Evolutionary conservation across 2,113 vertebrate species (phyloP), one percentile per base, ranked within the genome.

Genomic region (Aix galericulata): DNA sequence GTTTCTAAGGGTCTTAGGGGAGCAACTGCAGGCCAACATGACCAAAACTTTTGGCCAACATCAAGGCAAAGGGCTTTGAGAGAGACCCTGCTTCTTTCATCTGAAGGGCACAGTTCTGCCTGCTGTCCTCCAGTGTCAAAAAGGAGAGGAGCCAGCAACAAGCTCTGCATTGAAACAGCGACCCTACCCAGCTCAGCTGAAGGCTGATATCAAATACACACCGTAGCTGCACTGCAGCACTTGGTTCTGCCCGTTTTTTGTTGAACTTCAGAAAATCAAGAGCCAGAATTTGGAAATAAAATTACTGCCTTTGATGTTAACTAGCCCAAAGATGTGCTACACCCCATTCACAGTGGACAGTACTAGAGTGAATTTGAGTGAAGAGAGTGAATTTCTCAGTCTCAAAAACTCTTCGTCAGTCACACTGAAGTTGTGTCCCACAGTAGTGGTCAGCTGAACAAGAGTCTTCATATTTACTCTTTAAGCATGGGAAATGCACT

Each of bases 11-110:
- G 18, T 58, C 10, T 1, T 0, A 23, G 29, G 15, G 32, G 34
- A 73, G 23, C 40, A 52, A 4, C 34, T 18, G 8, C 7, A 1
- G 52, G 34, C 81, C 29, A 40, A 18, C 32, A 4, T 23, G 2
- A 62, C 10, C 5, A 0, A 22, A 55, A 13, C 12, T 62, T 63
- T 22, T 32, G n/a, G 58, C 32, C 27, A 36, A 6, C 11, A 0
- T 7, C 23, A 44, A 11, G 14, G 32, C 4, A 1, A 59, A 60
- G 22, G 17, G n/a, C 32, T 86, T 66, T 17, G 38, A 3, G 17
- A 60, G 32, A 18, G 44, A 69, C 23, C 16, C 15, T 4, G 1
- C 76, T 6, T 2, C 4, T 15, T 31, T 38, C 64, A 3, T 8
- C 42, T 18, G 48, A 20, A 68, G 32, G 80, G 3, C 26, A 16